Evolutionary conservation across 2,113 vertebrate species (phyloP).

Genomic region (Cromileptes altivelis): DNA sequence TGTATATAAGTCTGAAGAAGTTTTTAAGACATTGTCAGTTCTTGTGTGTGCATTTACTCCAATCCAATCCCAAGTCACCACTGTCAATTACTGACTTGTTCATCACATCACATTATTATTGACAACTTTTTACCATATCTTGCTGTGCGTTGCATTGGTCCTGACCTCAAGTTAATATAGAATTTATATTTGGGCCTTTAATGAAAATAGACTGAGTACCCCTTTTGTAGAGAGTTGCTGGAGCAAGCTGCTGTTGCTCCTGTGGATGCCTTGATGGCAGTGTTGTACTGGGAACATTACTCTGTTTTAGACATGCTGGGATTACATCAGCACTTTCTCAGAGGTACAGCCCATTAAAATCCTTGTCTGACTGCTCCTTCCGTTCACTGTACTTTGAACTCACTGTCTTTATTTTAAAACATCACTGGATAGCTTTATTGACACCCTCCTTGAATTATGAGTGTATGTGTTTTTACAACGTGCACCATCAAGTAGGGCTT

Average conservation of each 20-base stretch:
- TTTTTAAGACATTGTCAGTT: no score
- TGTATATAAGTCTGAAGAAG: no score
- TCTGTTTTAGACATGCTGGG: not conserved
- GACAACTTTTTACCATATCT: not conserved
- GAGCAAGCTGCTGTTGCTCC: constrained; percentile 38
- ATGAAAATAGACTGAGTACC: not conserved
- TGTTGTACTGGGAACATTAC: constrained; percentile 52
- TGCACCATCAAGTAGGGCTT: not conserved
- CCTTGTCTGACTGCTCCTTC: constrained; percentile 5
- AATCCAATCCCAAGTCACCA: no score
- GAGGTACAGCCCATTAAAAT: constrained; percentile 23
- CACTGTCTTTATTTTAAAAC: not conserved
- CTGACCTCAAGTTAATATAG: not conserved
- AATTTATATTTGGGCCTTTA: not conserved
- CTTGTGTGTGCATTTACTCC: no score
- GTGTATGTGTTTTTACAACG: constrained; percentile 1
- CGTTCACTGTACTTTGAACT: constrained; percentile 13
- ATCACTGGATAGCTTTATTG: constrained; percentile 22
- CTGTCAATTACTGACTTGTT: no score
- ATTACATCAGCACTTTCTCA: constrained; percentile 52
- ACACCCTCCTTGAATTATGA: not conserved
- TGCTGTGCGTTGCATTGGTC: not conserved
- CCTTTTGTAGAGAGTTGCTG: not conserved
- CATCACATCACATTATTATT: no score
- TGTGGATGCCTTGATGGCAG: constrained; percentile 51